phyloP scores from a whole-genome alignment of 2,113 vertebrate species.

The Orientallactaga bullata region DNA sequence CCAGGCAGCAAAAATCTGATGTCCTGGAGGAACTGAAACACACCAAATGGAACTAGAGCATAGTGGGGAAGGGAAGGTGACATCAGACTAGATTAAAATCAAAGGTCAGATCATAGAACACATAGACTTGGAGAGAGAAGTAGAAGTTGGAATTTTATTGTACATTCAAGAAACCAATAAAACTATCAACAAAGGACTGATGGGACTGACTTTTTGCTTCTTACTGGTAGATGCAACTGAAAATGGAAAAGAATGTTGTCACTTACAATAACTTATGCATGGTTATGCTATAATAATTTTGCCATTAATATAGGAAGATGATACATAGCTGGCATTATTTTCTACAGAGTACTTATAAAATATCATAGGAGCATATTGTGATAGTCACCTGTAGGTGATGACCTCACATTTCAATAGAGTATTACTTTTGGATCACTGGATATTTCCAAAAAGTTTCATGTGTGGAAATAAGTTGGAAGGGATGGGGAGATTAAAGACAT shows the following conservation, averaged over 20 bases:
- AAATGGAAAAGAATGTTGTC: not conserved
- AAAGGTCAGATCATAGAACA: not conserved
- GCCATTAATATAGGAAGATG: conserved; percentile 1
- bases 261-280: not conserved
- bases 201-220: conserved; percentile 3
- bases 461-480: not conserved
- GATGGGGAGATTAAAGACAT: no score
- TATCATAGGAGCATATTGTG: not conserved
- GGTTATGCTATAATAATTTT: not conserved
- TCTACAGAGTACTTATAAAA: not conserved
- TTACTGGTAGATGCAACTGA: not conserved
- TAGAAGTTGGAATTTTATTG: conserved; percentile 8
- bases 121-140: not conserved
- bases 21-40: conserved; percentile 34
- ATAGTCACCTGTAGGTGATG: not conserved
- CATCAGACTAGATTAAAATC: not conserved
- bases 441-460: conserved; percentile 28
- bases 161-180: not conserved
- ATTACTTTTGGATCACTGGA: not conserved
- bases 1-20: conserved; percentile 15
- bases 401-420: not conserved
- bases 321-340: not conserved
- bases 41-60: not conserved
- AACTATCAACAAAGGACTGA: not conserved
- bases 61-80: conserved; percentile 19